Evolutionary conservation across 2,113 vertebrate species (phyloP).

Genomic region (Atractosteus spatula): DNA sequence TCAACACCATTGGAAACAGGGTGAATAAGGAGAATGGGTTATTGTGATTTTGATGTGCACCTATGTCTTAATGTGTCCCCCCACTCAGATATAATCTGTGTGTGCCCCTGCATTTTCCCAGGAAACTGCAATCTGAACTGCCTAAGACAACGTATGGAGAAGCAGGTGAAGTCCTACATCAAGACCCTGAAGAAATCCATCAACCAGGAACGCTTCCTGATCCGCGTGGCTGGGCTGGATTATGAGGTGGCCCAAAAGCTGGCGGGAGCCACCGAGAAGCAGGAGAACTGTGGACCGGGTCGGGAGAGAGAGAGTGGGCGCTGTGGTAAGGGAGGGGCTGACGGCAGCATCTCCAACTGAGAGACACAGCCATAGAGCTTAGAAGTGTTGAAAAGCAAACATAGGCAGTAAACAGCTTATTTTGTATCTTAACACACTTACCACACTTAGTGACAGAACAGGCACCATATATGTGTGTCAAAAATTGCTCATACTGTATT

Average conservation of each 20-base stretch:
- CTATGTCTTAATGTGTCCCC: not conserved
- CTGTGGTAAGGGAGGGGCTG: constrained; percentile 82
- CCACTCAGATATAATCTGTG: too few relatives aligned
- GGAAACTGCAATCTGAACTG: constrained; percentile 87
- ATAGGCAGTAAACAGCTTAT: too few relatives aligned
- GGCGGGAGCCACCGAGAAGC: constrained; percentile 55
- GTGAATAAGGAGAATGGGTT: too few relatives aligned
- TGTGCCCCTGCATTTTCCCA: constrained; percentile 38
- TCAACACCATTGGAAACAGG: too few relatives aligned
- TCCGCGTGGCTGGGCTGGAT: constrained; percentile 86
- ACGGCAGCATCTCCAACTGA: constrained; percentile 10
- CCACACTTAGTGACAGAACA: too few relatives aligned
- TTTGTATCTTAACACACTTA: too few relatives aligned
- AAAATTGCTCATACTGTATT: too few relatives aligned
- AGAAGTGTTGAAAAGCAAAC: too few relatives aligned
- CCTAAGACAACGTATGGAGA: constrained; percentile 86
- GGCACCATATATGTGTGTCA: too few relatives aligned
- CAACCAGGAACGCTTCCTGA: constrained; percentile 94
- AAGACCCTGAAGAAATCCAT: constrained; percentile 95
- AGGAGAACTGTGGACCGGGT: constrained; percentile 77
- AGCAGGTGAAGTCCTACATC: constrained; percentile 86
- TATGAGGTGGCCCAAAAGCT: constrained; percentile 92
- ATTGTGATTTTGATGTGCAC: too few relatives aligned
- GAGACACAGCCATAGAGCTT: too few relatives aligned
- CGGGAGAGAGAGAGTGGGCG: constrained; percentile 78